Evolutionary conservation across 2,888 invertebrate genomes (phyloP), one percentile per base, ranked within the genome.

Genomic region (Mythimna impura): DNA sequence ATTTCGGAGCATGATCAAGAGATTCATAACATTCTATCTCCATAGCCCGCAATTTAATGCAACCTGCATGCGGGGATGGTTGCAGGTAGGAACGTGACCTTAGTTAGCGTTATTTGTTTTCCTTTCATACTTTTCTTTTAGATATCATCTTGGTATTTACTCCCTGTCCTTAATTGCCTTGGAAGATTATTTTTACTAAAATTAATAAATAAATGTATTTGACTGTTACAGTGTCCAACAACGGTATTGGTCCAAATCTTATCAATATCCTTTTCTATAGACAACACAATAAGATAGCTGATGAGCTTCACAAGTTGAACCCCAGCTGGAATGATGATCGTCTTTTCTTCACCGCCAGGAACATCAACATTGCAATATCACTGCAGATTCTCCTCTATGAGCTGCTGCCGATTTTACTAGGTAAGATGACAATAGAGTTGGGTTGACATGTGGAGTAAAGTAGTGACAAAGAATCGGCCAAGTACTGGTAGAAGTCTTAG

Each of bases 271-370:
- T 74, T 7, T 71, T 70, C 30, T 76, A 69, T 55, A 76, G 84
- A 62, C 60, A 72, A 4, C 84, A 85, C 52, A 85, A 85, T 30
- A 61, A 58, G 14, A 64, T 84, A 34, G 82, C 84, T 0, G 57
- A 57, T 9, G 50, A 73, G 20, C 63, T 85, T 10, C 14, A 12
- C 1, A 36, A 43, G 20, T 12, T 82, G 9, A 84, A 85, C 61
- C 82, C 84, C 9, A 60, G 65, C 43, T 84, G 84, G 84, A 50
- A 25, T n/a, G 84, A 85, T 47, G 77, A 84, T 2, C 71, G 61
- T 2, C 52, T 85, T 0, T 85, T 82, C 30, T 63, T 67, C 30
- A 79, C 76, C 3, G 71, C 80, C 1, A 71, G 74, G 30, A 82
- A 81, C 17, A 80, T 85, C 22, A 79, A 76, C 58, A 85, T 85